These are phyloP conservation scores for Neoniphon sammara DNA, from an alignment of 2,797 vertebrate genomes.

Conservation along the genomic window DNA sequence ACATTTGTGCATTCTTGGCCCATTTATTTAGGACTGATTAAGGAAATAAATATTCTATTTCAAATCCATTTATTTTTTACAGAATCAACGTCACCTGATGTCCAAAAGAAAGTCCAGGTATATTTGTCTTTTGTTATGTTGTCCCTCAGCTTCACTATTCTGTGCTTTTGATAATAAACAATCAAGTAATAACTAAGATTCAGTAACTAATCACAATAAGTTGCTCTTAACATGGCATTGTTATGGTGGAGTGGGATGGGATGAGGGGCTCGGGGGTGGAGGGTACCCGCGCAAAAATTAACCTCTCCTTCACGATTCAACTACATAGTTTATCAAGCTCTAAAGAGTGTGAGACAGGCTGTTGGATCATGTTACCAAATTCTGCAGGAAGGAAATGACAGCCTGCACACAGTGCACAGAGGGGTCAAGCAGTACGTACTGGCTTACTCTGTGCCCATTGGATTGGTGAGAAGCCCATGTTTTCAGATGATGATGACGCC, in stretches of 20 bases:
- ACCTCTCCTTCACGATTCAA: constrained; percentile 18
- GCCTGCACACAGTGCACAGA: not conserved
- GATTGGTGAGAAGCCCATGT: constrained; percentile 4
- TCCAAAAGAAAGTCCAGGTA: constrained; percentile 86
- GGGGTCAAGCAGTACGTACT: not conserved
- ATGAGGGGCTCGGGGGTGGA: not conserved
- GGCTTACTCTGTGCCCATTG: not conserved
- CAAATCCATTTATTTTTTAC: constrained; percentile 85
- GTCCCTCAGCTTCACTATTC: constrained; percentile 41
- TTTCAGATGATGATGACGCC: constrained; percentile 33
- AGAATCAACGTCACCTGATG: constrained; percentile 83
- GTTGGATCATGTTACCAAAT: constrained; percentile 30
- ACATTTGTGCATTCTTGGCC: constrained; percentile 38
- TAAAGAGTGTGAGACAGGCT: not conserved
- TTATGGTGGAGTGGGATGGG: not conserved
- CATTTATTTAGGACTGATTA: constrained; percentile 42
- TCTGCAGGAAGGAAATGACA: constrained; percentile 61
- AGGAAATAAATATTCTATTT: constrained; percentile 71
- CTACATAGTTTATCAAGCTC: not conserved
- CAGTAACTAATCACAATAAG: constrained; percentile 45
- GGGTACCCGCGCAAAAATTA: constrained; percentile 15
- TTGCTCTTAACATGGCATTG: constrained; percentile 49
- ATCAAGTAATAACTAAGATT: constrained; percentile 38
- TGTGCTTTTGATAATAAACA: constrained; percentile 39
- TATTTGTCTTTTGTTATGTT: constrained; percentile 65